These are phyloP conservation scores for Metridium senile DNA, from an alignment of 92 coral and sea anemone genomes.

Conservation along the genomic window DNA sequence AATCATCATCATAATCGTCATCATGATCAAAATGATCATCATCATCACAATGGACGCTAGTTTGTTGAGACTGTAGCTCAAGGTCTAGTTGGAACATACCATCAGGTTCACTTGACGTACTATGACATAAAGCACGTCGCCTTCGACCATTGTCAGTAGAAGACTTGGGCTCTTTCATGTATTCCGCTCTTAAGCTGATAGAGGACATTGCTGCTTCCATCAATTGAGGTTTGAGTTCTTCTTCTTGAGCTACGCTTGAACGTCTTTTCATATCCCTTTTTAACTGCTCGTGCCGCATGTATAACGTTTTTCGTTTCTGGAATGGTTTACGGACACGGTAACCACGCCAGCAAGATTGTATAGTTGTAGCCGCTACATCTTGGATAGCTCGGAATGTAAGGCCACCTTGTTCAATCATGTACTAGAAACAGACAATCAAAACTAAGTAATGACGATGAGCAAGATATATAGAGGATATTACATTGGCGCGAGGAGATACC, in stretches of 20 bases:
- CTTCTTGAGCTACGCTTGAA: constrained; percentile 48
- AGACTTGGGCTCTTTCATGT: not conserved
- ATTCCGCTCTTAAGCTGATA: not conserved
- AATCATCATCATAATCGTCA: not conserved
- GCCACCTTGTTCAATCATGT: constrained; percentile 91
- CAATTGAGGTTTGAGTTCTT: constrained; percentile 3
- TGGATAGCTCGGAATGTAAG: constrained; percentile 87
- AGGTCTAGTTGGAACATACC: constrained; percentile 1
- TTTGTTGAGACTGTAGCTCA: not conserved
- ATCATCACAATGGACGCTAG: not conserved
- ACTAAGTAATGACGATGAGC: not conserved
- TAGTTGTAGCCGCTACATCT: constrained; percentile 80
- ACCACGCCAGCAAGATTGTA: constrained; percentile 84
- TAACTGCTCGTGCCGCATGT: constrained; percentile 62
- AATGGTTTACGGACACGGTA: constrained; percentile 65
- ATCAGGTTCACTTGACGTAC: not conserved
- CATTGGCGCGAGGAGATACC: too few relatives aligned
- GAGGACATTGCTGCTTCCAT: not conserved
- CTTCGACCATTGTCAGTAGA: not conserved
- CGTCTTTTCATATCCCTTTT: constrained; percentile 51
- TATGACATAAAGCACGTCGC: constrained; percentile 11
- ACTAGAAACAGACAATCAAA: constrained; percentile 39
- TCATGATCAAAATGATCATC: not conserved
- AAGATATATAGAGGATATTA: too few relatives aligned
- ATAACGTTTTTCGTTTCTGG: constrained; percentile 55